Percentiles rank a stretch among this genome's conserved stretches.
These are phyloP conservation scores for Botia almorhae DNA, from an alignment of 2,797 vertebrate species.

Conservation along the genomic window DNA sequence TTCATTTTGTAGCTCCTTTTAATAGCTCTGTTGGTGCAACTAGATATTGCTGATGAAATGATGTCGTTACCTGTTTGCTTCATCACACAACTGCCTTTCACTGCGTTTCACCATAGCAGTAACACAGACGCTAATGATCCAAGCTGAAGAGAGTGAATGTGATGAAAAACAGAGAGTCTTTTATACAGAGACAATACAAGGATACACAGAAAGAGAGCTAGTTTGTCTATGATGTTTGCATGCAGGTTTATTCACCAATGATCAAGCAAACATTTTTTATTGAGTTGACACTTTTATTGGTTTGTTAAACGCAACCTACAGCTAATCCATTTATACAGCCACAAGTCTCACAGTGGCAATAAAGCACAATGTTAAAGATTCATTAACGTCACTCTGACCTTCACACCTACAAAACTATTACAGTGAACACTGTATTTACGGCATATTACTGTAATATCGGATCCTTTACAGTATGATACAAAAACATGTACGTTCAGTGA, in stretches of 20 bases:
- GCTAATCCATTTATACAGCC: slow-evolving; percentile 34
- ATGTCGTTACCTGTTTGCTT: no score
- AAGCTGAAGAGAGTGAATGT: no score
- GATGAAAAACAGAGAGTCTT: no score
- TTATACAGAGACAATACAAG: no score
- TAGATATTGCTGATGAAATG: no score
- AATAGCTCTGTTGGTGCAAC: no score
- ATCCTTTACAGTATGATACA: slow-evolving; percentile 9
- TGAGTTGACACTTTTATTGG: slow-evolving; percentile 25
- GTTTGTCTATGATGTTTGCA: no score
- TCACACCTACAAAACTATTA: slow-evolving; percentile 6
- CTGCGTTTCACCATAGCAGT: no score
- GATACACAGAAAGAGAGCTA: no score
- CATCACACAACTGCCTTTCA: no score
- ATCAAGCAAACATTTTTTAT: not conserved
- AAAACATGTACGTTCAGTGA: not conserved
- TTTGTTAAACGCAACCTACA: slow-evolving; percentile 34
- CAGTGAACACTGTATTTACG: not conserved
- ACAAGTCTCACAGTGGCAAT: slow-evolving; percentile 23
- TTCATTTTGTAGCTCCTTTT: no score
- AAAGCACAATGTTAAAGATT: not conserved
- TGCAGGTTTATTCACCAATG: slow-evolving; percentile 27
- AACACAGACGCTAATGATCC: no score
- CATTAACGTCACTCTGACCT: slow-evolving; percentile 17
- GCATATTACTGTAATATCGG: not conserved